phyloP scores from a whole-genome alignment of 2,888 invertebrate species.

The Eulithis testata region DNA sequence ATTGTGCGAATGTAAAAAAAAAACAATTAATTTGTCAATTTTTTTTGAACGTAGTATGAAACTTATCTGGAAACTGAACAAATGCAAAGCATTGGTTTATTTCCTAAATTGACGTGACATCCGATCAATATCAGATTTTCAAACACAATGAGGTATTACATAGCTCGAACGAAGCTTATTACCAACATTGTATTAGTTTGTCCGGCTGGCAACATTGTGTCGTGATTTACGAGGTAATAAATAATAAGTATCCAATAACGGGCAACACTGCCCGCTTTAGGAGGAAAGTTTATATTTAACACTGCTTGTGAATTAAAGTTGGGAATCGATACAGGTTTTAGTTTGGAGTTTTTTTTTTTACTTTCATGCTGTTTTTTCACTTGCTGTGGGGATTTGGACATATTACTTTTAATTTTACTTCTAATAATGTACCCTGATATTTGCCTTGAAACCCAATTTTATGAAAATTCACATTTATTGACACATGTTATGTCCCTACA shows the following conservation, averaged over 20 bases:
- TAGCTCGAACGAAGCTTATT: constrained; percentile 30
- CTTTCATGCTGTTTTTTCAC: too few relatives aligned
- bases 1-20: too few relatives aligned
- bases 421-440: too few relatives aligned
- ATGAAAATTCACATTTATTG: too few relatives aligned
- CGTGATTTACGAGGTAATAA: constrained; percentile 45
- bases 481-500: too few relatives aligned
- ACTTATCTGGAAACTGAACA: too few relatives aligned
- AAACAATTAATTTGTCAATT: too few relatives aligned
- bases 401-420: too few relatives aligned
- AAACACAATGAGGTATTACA: constrained; percentile 9
- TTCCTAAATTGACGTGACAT: background rate
- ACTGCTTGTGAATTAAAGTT: constrained; percentile 32
- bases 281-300: constrained; percentile 40
- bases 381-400: too few relatives aligned
- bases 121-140: constrained; percentile 6
- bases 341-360: background rate
- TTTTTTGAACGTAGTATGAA: too few relatives aligned
- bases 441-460: too few relatives aligned
- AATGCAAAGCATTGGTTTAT: background rate
- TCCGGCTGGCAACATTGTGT: constrained; percentile 39
- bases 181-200: constrained; percentile 45
- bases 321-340: constrained; percentile 17
- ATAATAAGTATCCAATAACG: constrained; percentile 48
- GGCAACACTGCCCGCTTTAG: constrained; percentile 41